Percentiles rank a stretch among this genome's conserved stretches.
Evolutionary conservation across 2,113 vertebrate species (phyloP).

Genomic region (Mirounga angustirostris): DNA sequence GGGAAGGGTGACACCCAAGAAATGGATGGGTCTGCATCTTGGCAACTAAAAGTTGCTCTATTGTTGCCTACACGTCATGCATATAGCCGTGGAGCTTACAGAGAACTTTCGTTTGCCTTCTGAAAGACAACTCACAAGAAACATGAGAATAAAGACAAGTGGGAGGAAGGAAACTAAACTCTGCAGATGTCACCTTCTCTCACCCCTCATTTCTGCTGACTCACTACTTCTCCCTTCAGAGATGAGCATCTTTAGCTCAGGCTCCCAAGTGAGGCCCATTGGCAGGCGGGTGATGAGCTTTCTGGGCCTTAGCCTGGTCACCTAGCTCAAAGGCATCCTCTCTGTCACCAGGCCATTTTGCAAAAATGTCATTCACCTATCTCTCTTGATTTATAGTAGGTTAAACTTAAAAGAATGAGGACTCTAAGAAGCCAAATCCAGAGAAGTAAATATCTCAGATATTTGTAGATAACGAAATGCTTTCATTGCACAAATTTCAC

Average conservation of each 20-base stretch:
- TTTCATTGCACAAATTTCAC: background rate
- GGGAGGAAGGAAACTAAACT: background rate
- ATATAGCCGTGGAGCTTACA: background rate
- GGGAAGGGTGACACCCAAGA: background rate
- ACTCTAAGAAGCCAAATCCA: background rate
- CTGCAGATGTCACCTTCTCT: background rate
- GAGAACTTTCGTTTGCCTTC: background rate
- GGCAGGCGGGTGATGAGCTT: background rate
- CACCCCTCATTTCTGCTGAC: background rate
- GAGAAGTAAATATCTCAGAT: background rate
- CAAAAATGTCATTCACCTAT: background rate
- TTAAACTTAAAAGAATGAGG: background rate
- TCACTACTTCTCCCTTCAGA: background rate
- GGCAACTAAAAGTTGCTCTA: background rate
- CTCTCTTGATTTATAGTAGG: background rate
- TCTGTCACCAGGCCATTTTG: background rate
- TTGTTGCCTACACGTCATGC: background rate
- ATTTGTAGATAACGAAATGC: background rate
- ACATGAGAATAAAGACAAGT: background rate
- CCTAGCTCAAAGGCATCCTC: background rate
- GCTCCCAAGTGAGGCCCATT: background rate
- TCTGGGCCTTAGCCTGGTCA: background rate
- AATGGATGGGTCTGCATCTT: background rate
- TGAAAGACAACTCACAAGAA: constrained; percentile 30
- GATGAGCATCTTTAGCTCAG: background rate